These are phyloP conservation scores for Rhagologus leucostigma DNA, from an alignment of 2,113 vertebrate species.

Conservation along the genomic window DNA sequence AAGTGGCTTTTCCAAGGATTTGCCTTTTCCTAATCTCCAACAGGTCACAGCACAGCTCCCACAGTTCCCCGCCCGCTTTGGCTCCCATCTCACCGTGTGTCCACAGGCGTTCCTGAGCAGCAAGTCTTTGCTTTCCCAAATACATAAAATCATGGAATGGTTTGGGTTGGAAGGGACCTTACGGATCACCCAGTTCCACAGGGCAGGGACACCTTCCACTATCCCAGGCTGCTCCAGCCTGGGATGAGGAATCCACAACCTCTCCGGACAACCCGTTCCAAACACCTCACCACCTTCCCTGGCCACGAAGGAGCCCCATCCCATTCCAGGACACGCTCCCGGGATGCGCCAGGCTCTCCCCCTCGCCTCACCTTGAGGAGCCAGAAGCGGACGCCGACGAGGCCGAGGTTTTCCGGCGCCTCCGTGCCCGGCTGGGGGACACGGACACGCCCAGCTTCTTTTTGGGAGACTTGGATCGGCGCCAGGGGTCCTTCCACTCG, in stretches of 20 bases:
- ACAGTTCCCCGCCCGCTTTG: too few relatives aligned
- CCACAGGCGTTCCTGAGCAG: not conserved
- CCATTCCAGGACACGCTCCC: accelerated
- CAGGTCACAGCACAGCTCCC: not conserved
- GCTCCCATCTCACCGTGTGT: not conserved
- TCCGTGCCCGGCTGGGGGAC: conserved; percentile 85
- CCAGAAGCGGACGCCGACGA: conserved; percentile 91
- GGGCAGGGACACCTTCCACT: not conserved
- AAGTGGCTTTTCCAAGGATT: not conserved
- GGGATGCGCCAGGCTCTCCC: not conserved
- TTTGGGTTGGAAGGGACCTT: not conserved
- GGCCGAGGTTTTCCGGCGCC: conserved; percentile 86
- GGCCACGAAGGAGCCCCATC: not conserved
- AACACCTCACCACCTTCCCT: not conserved
- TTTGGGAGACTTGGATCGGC: conserved; percentile 96
- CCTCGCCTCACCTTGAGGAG: conserved; percentile 83
- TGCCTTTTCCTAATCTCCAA: not conserved
- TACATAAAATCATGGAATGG: accelerated
- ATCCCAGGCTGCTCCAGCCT: not conserved
- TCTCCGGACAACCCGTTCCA: accelerated
- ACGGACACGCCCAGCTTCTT: conserved; percentile 80
- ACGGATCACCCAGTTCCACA: not conserved
- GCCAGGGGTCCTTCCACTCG: conserved; percentile 98
- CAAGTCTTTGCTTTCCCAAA: not conserved
- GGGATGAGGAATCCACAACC: not conserved